Conservation (phyloP, 2,797 vertebrate genomes). For the Pseudochirops cupreus region DNA sequence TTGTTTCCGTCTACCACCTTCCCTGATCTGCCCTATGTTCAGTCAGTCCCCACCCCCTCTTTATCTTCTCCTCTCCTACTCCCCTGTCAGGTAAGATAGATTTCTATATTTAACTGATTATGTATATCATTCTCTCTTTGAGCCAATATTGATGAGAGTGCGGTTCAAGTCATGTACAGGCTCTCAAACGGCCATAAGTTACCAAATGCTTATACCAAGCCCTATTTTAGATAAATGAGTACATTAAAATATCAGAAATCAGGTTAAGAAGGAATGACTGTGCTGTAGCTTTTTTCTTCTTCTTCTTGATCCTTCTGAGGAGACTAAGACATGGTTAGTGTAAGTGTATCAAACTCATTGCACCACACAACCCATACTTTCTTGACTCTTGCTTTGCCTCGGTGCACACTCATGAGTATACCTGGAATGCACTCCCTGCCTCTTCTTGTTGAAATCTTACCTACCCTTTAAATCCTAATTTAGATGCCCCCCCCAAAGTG, state of each 20-base stretch:
- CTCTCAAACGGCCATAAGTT: no score
- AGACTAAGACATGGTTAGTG: background rate
- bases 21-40: no score
- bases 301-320: background rate
- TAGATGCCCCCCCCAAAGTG: background rate
- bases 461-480: background rate
- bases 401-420: background rate
- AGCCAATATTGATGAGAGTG: no score
- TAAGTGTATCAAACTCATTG: background rate
- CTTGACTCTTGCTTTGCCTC: background rate
- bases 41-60: no score
- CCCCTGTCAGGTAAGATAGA: no score
- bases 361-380: background rate
- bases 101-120: no score
- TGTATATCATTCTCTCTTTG: no score
- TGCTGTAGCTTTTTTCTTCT: background rate
- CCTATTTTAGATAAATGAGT: background rate
- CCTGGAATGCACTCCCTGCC: background rate
- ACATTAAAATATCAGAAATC: conserved; percentile 1
- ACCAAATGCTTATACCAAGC: conserved; percentile 10
- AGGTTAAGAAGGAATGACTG: background rate
- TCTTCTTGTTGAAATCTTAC: background rate
- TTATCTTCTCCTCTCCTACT: no score
- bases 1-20: no score
- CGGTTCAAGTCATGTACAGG: no score